Percentiles rank a stretch among this genome's conserved stretches.
These are phyloP conservation scores for Junco hyemalis DNA, from an alignment of 2,113 vertebrate genomes.

Conservation along the genomic window DNA sequence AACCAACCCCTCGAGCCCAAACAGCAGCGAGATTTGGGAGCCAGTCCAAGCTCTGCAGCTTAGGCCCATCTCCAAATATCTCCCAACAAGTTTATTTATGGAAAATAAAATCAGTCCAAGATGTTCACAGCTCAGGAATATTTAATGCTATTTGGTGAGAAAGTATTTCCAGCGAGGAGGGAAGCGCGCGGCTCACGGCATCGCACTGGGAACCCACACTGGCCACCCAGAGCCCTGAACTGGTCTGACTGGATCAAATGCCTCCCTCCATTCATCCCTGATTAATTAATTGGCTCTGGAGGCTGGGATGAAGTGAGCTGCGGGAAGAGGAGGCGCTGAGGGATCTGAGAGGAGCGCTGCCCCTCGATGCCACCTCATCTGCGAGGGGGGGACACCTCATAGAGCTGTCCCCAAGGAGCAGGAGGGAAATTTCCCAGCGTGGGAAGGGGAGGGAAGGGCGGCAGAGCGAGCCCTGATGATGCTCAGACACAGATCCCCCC, in stretches of 20 bases:
- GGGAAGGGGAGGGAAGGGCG: accelerated
- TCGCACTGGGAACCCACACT: neutral
- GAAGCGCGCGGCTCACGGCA: neutral
- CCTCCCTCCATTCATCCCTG: neutral
- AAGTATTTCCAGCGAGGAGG: constrained; percentile 49
- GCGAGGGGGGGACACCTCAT: accelerated
- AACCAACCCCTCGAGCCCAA: constrained; percentile 53
- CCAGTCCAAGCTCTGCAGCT: constrained; percentile 56
- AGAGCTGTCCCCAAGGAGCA: accelerated
- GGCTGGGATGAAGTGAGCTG: neutral
- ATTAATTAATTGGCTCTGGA: neutral
- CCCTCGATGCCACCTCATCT: neutral
- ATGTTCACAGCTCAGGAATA: constrained; percentile 61
- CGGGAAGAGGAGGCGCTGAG: neutral
- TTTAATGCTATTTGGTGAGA: constrained; percentile 56
- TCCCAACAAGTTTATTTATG: constrained; percentile 69
- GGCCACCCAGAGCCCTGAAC: neutral
- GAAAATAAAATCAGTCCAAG: constrained; percentile 66
- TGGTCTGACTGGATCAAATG: neutral
- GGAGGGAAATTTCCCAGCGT: neutral
- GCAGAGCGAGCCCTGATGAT: accelerated
- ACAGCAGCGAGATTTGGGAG: constrained; percentile 52
- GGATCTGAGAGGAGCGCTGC: accelerated
- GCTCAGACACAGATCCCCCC: neutral
- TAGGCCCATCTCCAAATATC: constrained; percentile 66